Conservation (phyloP, 2,113 vertebrate species). For the Sterrhoptilus dennistouni region DNA sequence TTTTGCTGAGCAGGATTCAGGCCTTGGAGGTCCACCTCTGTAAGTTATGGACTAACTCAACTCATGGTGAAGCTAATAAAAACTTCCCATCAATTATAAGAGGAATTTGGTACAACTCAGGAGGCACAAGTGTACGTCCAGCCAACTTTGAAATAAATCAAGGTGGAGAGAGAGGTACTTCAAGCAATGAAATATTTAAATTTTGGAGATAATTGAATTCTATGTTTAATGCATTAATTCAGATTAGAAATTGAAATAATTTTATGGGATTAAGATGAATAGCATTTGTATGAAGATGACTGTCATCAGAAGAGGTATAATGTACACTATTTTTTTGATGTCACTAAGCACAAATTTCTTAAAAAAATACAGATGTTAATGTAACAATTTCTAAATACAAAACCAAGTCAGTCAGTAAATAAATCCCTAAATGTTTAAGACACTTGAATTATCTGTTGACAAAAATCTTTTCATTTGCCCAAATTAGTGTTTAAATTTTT, state of each 20-base stretch:
- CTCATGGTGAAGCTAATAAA: background rate
- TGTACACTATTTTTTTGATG: background rate
- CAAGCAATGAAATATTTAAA: background rate
- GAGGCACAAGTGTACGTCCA: background rate
- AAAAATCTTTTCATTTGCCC: background rate
- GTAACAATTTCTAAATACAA: background rate
- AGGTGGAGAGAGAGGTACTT: background rate
- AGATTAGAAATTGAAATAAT: background rate
- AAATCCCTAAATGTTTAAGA: background rate
- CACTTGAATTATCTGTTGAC: background rate
- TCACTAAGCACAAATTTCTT: background rate
- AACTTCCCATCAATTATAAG: background rate
- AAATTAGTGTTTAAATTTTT: background rate
- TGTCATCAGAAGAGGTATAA: background rate
- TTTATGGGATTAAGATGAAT: background rate
- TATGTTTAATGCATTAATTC: background rate
- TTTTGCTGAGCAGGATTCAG: background rate
- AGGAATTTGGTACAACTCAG: background rate
- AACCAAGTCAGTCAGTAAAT: background rate
- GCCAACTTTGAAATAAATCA: background rate
- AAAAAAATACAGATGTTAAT: background rate
- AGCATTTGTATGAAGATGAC: background rate
- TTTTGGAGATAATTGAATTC: background rate
- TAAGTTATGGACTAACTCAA: background rate
- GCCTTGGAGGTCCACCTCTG: background rate